Base-by-base conservation (phyloP, 2,888 invertebrate genomes). In the Xestia c-nigrum region DNA sequence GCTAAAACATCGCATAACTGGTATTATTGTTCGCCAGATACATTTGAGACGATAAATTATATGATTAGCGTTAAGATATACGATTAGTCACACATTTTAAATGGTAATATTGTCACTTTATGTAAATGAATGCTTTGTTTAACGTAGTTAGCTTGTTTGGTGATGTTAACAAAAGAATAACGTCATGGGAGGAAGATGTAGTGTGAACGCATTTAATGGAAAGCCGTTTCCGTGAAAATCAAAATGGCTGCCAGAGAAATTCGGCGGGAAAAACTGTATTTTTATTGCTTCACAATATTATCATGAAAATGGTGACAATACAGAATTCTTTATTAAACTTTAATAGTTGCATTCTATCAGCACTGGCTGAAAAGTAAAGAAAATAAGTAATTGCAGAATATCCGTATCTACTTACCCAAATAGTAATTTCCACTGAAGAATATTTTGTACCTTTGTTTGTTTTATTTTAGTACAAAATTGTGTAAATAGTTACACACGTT, bases 81-180 rank as follows among this genome's bases (percentile, higher is more conserved):
- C 12, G 66, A 71, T 80, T 63, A 46, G 61, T 82, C 71, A 82
- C 64, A 69, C 67, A 19, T 76, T 50, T 64, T 21, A 64, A 59
- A 80, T 83, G 77, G 71, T 24, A 59, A 76, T 64, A 71, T 76
- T 76, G 65, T 40, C 40, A 14, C 1, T 55, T 61, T 76, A 80
- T 82, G 82, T 24, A 21, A 82, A 82, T 82, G 21, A 0, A 0
- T 10, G n/a, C 24, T 68, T 69, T 64, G 68, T 75, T 81, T 64
- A 65, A 31, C 16, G 0, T n/a, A 16, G 4, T 38, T 19, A 70
- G 10, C 24, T 63, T 57, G 50, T 65, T 50, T 6, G 6, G 24
- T 16, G n/a, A 19, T 40, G 9, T 57, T 4, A 55, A 72, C 47
- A 63, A 63, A 63, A 77, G 63, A 55, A 64, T 24, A 31, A 3